These are phyloP conservation scores for Pogonocherus hispidulus DNA, from an alignment of 2,888 invertebrate genomes.

Conservation along the genomic window DNA sequence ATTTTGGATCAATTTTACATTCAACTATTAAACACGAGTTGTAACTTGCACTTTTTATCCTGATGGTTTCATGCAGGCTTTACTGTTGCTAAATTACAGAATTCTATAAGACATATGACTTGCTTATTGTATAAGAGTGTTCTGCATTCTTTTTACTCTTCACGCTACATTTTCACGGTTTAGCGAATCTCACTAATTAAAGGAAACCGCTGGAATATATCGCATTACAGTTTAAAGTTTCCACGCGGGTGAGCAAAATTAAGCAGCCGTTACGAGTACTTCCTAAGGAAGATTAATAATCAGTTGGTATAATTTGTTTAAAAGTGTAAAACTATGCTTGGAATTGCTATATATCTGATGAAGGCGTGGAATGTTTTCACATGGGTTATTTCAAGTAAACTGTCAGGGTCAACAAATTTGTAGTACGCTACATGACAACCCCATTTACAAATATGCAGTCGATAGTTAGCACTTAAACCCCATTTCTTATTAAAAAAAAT, in stretches of 20 bases:
- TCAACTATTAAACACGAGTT: too few species aligned
- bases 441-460: too few species aligned
- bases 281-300: background rate
- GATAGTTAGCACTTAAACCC: too few species aligned
- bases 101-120: background rate
- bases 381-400: too few species aligned
- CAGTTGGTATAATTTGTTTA: background rate
- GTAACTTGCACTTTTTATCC: too few species aligned
- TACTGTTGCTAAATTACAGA: background rate
- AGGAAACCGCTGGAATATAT: slow-evolving; percentile 22
- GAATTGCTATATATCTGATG: too few species aligned
- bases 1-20: too few species aligned
- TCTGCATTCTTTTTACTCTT: background rate
- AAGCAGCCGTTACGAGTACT: slow-evolving; percentile 15
- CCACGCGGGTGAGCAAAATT: slow-evolving; percentile 8
- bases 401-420: too few species aligned
- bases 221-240: slow-evolving; percentile 9
- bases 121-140: background rate
- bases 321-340: too few species aligned
- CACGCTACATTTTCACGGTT: slow-evolving; percentile 19
- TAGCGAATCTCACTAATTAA: slow-evolving; percentile 19
- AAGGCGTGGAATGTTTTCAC: too few species aligned
- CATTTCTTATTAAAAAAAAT: too few species aligned
- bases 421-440: too few species aligned
- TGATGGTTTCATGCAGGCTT: background rate